A percentile compares a stretch with the other conserved stretches of the same genome.
These are phyloP conservation scores for Eriocheir sinensis DNA, from an alignment of 1,140 invertebrate species.

Conservation along the genomic window DNA sequence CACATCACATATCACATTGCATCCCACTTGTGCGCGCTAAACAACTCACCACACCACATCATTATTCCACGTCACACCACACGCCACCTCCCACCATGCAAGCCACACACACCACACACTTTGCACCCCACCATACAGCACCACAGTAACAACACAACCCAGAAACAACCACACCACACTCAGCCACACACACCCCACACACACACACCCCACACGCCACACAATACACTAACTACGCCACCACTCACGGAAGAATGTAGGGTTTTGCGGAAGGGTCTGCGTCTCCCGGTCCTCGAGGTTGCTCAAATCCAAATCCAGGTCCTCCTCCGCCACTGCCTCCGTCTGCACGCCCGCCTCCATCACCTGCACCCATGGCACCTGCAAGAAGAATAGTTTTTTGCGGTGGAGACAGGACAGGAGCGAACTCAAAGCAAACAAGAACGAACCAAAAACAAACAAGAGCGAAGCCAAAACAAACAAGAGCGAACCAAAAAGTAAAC, in stretches of 20 bases:
- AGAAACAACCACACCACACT: background rate
- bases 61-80: too few relatives aligned
- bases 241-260: constrained; percentile 75
- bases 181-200: background rate
- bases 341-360: constrained; percentile 77
- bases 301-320: constrained; percentile 79
- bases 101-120: too few relatives aligned
- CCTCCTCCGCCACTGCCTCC: constrained; percentile 76
- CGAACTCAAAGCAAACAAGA: too few relatives aligned
- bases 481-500: too few relatives aligned
- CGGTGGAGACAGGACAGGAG: too few relatives aligned
- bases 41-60: too few relatives aligned
- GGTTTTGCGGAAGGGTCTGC: constrained; percentile 76
- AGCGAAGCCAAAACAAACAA: too few relatives aligned
- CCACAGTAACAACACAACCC: too few relatives aligned
- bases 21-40: too few relatives aligned
- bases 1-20: too few relatives aligned
- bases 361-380: constrained; percentile 68
- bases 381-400: background rate
- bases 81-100: too few relatives aligned
- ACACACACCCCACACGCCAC: background rate
- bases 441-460: too few relatives aligned
- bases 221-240: background rate
- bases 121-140: background rate
- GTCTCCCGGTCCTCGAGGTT: constrained; percentile 78